These are phyloP conservation scores for Siniperca undulata DNA, from an alignment of 2,797 vertebrate species.

Conservation along the genomic window DNA sequence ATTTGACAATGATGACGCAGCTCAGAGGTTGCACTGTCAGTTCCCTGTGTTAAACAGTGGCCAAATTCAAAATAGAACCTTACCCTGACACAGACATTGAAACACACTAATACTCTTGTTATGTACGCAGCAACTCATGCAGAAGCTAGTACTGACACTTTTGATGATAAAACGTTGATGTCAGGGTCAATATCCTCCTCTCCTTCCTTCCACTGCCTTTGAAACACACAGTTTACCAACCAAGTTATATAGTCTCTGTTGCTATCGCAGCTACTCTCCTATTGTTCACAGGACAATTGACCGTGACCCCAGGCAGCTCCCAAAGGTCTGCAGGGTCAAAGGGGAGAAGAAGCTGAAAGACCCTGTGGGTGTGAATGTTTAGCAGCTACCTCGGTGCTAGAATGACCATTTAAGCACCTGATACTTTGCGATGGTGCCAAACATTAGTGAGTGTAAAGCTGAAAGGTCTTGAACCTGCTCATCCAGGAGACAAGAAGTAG, in stretches of 20 bases:
- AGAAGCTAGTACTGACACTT: background rate
- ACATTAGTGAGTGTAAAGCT: conserved; percentile 47
- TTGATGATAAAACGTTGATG: background rate
- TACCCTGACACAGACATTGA: background rate
- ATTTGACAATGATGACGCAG: background rate
- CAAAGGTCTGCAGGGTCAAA: conserved; percentile 72
- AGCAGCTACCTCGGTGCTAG: conserved; percentile 34
- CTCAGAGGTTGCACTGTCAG: background rate
- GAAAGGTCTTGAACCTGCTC: conserved; percentile 61
- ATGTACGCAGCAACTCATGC: background rate
- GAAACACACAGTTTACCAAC: conserved; percentile 58
- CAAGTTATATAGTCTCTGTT: conserved; percentile 72
- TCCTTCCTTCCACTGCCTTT: conserved; percentile 39
- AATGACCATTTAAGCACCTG: conserved; percentile 77
- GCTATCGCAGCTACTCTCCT: conserved; percentile 53
- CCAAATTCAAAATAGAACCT: background rate
- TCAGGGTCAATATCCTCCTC: conserved; percentile 30
- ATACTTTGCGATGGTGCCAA: conserved; percentile 52
- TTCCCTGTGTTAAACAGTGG: background rate
- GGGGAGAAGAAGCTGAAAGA: conserved; percentile 55
- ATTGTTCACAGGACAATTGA: conserved; percentile 73
- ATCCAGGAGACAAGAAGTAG: conserved; percentile 35
- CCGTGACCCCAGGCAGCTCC: conserved; percentile 76
- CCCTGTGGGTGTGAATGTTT: conserved; percentile 44
- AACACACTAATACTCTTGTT: background rate